These are phyloP conservation scores for Enteromius trimaculatus DNA, from an alignment of 2,797 vertebrate genomes.

Conservation along the genomic window DNA sequence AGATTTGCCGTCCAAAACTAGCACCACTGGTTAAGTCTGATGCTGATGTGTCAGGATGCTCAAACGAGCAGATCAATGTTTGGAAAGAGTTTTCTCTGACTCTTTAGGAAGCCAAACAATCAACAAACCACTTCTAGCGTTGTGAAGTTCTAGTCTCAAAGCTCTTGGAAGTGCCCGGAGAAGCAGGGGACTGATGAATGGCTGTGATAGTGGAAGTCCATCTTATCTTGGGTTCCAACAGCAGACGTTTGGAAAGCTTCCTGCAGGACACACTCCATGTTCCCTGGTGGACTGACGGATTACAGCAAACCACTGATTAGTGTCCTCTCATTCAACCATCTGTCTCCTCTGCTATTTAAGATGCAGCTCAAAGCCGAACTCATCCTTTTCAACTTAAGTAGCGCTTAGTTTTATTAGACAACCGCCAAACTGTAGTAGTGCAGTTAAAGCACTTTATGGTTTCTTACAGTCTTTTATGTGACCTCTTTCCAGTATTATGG, in stretches of 20 bases:
- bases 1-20: neutral
- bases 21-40: neutral
- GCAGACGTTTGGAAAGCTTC: slow-evolving; percentile 33
- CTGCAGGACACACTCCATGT: slow-evolving; percentile 23
- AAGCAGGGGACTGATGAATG: slow-evolving; percentile 7
- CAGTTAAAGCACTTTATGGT: slow-evolving; percentile 27
- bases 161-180: neutral
- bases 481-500: neutral
- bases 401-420: slow-evolving; percentile 30
- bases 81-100: neutral
- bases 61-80: neutral
- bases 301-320: slow-evolving; percentile 43
- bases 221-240: slow-evolving; percentile 3
- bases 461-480: slow-evolving; percentile 3
- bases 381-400: slow-evolving; percentile 29
- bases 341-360: slow-evolving; percentile 54
- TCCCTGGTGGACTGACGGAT: slow-evolving; percentile 62
- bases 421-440: slow-evolving; percentile 17
- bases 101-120: neutral
- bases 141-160: neutral
- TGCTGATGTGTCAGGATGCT: neutral
- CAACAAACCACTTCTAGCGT: neutral
- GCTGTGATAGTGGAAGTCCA: neutral
- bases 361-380: slow-evolving; percentile 33
- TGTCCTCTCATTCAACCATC: slow-evolving; percentile 58